A percentile compares a stretch with the other conserved stretches of the same genome.
Evolutionary conservation across 92 coral and sea anemone genomes (phyloP).

Genomic region (Zoanthus gigantus): DNA sequence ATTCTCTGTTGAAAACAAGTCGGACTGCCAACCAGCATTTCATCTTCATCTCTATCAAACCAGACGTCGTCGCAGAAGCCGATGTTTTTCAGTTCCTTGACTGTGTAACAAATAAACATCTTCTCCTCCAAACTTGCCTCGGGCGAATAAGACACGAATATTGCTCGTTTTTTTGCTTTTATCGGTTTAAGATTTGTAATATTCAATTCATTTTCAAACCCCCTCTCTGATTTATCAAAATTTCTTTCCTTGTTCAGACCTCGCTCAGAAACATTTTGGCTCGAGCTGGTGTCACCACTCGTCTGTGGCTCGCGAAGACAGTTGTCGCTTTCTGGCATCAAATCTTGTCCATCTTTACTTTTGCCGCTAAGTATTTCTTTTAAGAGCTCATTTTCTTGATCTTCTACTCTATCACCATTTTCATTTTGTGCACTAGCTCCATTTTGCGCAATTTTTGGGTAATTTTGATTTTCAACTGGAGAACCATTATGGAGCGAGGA

Average conservation of each 20-base stretch:
- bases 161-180: slow-evolving; percentile 82
- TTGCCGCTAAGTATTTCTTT: slow-evolving; percentile 6
- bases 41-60: slow-evolving; percentile 98
- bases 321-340: not conserved
- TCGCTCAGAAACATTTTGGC: not conserved
- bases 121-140: slow-evolving; percentile 83
- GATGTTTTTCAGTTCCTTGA: slow-evolving; percentile 84
- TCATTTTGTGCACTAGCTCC: not conserved
- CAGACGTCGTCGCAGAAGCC: slow-evolving; percentile 96
- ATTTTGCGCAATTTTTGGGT: not conserved
- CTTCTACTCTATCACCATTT: slow-evolving; percentile 15
- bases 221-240: slow-evolving; percentile 38
- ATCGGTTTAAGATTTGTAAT: slow-evolving; percentile 57
- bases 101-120: slow-evolving; percentile 80
- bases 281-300: not conserved
- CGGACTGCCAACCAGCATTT: slow-evolving; percentile 60
- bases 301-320: not conserved
- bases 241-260: slow-evolving; percentile 23
- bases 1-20: slow-evolving; percentile 82
- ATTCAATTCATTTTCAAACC: slow-evolving; percentile 25
- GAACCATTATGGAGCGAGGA: not conserved
- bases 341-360: not conserved
- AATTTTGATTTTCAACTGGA: not conserved
- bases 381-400: not conserved
- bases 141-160: slow-evolving; percentile 90